Conservation (phyloP, 2,888 invertebrate genomes). For the Drosophila atripex region DNA sequence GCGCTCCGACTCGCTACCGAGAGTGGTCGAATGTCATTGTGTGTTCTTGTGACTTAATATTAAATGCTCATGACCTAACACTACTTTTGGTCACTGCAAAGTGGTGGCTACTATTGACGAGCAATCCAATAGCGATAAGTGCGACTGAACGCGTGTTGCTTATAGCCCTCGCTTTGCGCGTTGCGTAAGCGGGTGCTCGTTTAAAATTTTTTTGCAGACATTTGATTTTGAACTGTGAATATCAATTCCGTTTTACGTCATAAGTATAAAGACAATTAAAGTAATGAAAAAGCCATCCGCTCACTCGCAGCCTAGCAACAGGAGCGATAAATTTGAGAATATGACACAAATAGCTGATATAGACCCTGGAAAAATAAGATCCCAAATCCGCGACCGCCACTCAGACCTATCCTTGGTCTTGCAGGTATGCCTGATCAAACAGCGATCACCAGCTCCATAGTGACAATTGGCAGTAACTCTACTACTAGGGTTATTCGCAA, state of each 20-base stretch:
- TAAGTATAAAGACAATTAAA: neutral
- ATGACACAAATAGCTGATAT: neutral
- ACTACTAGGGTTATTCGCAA: too few species aligned
- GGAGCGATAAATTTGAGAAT: constrained; percentile 4
- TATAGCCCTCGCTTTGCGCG: neutral
- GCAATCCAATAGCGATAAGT: too few species aligned
- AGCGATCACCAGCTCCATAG: neutral
- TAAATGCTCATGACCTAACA: too few species aligned
- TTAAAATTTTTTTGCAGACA: constrained; percentile 8
- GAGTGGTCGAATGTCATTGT: too few species aligned
- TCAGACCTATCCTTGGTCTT: neutral
- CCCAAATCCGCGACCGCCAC: neutral
- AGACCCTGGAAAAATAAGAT: constrained; percentile 2
- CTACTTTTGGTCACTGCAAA: too few species aligned
- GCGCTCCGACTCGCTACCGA: too few species aligned
- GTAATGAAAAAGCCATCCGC: constrained; percentile 3
- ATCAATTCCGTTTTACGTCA: too few species aligned
- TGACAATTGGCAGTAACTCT: constrained; percentile 6
- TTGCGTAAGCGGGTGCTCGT: constrained; percentile 10
- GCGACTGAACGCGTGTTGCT: too few species aligned
- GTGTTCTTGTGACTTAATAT: too few species aligned
- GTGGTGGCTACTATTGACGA: too few species aligned
- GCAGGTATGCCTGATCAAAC: constrained; percentile 1
- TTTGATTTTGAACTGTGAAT: constrained; percentile 1
- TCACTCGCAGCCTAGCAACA: constrained; percentile 4